Evolutionary conservation across 2,888 invertebrate genomes (phyloP).

Genomic region (Diloba caeruleocephala): DNA sequence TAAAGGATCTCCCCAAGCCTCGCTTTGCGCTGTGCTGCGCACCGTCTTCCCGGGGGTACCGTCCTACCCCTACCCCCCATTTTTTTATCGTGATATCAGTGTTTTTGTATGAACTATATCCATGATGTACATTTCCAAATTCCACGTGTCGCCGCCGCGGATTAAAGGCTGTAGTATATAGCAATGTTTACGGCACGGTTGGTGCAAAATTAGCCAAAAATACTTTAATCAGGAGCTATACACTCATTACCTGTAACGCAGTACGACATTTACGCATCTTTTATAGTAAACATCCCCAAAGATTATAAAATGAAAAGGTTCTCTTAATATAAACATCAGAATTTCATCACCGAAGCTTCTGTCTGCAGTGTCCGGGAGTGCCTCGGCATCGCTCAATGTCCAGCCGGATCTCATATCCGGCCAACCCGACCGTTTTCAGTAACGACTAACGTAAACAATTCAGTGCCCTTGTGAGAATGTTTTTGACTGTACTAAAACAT

Average conservation of each 20-base stretch:
- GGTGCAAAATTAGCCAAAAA: too few species aligned
- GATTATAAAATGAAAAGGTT: constrained; percentile 52
- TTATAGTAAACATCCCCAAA: constrained; percentile 20
- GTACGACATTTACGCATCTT: constrained; percentile 16
- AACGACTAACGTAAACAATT: constrained; percentile 56
- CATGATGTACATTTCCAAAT: too few species aligned
- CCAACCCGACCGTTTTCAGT: constrained; percentile 49
- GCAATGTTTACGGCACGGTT: too few species aligned
- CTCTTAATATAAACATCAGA: constrained; percentile 58
- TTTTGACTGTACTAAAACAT: constrained; percentile 17
- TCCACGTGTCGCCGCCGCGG: too few species aligned
- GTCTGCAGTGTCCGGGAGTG: constrained; percentile 28
- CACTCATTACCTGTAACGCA: constrained; percentile 20
- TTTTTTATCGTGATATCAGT: too few species aligned
- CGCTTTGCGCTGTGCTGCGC: too few species aligned
- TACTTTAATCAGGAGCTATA: too few species aligned
- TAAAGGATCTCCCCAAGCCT: too few species aligned
- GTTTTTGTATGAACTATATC: too few species aligned
- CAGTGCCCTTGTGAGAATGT: constrained; percentile 36
- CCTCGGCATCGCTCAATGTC: constrained; percentile 61
- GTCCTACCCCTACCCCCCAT: too few species aligned
- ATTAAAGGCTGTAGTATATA: too few species aligned
- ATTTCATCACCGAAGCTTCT: constrained; percentile 53
- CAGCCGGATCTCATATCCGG: constrained; percentile 63
- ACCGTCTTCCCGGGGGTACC: too few species aligned